Percentiles rank a stretch among this genome's conserved stretches.
Evolutionary conservation across 2,888 invertebrate species (phyloP).

Genomic region (Agrilus biguttatus): DNA sequence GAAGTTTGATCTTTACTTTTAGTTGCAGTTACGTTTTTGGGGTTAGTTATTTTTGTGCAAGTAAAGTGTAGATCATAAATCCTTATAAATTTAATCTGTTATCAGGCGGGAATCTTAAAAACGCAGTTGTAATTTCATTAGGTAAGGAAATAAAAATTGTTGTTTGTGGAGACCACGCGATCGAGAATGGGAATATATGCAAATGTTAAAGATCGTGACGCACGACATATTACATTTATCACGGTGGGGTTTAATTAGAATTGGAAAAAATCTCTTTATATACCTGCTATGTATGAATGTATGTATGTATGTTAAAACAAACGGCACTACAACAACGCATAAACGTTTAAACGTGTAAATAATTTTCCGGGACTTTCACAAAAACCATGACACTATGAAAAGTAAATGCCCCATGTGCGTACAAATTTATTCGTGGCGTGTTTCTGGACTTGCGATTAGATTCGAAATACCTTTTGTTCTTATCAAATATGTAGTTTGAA

Average conservation of each 20-base stretch:
- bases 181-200: slow-evolving; percentile 14
- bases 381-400: neutral
- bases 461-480: too few relatives aligned
- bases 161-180: slow-evolving; percentile 13
- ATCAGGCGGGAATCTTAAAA: neutral
- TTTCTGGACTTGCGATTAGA: too few relatives aligned
- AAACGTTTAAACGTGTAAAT: neutral
- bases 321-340: too few relatives aligned
- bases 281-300: neutral
- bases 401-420: neutral
- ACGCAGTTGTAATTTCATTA: neutral
- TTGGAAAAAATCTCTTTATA: neutral
- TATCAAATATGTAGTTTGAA: too few relatives aligned
- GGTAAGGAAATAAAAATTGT: slow-evolving; percentile 2
- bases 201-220: slow-evolving; percentile 17
- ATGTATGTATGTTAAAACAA: too few relatives aligned
- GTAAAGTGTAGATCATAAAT: too few relatives aligned
- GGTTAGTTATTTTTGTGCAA: too few relatives aligned
- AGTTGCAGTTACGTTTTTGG: too few relatives aligned
- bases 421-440: neutral
- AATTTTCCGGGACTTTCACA: neutral
- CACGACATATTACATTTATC: slow-evolving; percentile 13
- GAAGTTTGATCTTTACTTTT: too few relatives aligned
- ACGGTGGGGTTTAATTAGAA: slow-evolving; percentile 10
- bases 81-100: neutral